A percentile compares a stretch with the other conserved stretches of the same genome.
Evolutionary conservation across 1,140 invertebrate species (phyloP).

Genomic region (Triops cancriformis): DNA sequence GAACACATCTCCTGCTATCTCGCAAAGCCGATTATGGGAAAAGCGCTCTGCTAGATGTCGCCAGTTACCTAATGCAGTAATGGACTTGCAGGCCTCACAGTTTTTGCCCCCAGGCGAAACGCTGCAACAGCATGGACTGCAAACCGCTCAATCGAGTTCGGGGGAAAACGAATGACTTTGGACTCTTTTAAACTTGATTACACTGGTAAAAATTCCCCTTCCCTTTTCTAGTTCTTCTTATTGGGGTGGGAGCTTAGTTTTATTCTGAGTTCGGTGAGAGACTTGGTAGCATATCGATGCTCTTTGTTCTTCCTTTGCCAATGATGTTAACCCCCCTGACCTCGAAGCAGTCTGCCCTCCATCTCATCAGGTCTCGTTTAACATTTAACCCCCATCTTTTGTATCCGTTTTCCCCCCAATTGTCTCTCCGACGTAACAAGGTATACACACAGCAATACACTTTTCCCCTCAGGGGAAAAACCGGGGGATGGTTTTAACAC

Average conservation of each 20-base stretch:
- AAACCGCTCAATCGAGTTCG: not conserved
- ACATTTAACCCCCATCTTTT: slow-evolving; percentile 10
- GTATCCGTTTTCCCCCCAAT: not conserved
- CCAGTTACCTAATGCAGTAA: not conserved
- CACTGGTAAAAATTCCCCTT: not conserved
- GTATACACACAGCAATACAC: not conserved
- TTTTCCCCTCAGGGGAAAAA: not conserved
- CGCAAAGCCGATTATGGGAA: not conserved
- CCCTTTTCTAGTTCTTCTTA: not conserved
- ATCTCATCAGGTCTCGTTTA: slow-evolving; percentile 13
- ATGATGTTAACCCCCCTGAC: slow-evolving; percentile 7
- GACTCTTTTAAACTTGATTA: not conserved
- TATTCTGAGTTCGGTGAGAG: too few species aligned
- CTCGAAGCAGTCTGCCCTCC: slow-evolving; percentile 8
- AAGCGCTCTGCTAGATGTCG: not conserved
- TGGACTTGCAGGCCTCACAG: not conserved
- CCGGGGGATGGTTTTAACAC: slow-evolving; percentile 7
- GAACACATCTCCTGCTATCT: slow-evolving; percentile 9
- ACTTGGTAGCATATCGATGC: too few species aligned
- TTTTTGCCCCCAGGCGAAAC: not conserved
- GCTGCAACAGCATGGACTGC: not conserved
- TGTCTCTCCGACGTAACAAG: not conserved
- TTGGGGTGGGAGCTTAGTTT: too few species aligned
- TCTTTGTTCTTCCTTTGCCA: not conserved
- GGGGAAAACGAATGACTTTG: not conserved